phyloP scores from a whole-genome alignment of 2,797 vertebrate species.

The Lithobates sylvaticus region DNA sequence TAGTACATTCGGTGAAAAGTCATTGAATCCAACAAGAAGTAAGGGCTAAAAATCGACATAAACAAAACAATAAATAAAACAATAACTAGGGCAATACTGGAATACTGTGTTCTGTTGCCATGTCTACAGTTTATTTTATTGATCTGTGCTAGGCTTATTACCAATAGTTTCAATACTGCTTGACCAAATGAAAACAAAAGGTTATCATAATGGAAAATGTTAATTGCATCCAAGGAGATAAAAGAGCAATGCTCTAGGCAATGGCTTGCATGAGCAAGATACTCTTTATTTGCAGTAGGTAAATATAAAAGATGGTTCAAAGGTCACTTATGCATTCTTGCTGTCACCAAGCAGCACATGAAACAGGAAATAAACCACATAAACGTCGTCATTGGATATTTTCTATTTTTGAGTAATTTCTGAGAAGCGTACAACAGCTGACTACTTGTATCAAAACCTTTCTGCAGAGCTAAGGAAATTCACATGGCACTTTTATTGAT shows the following conservation, averaged over 20 bases:
- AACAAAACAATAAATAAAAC: no score
- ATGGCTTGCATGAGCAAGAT: conserved; percentile 8
- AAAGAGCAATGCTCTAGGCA: background rate
- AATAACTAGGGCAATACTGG: background rate
- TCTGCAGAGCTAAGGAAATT: background rate
- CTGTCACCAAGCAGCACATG: conserved; percentile 11
- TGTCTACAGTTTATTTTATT: conserved; percentile 29
- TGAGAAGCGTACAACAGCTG: background rate
- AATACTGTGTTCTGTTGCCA: conserved; percentile 16
- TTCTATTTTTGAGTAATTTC: background rate
- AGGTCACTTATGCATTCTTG: conserved; percentile 1
- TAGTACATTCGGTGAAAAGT: background rate
- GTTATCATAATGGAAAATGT: conserved; percentile 42
- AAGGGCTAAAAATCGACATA: background rate
- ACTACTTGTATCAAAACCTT: background rate
- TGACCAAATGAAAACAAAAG: conserved; percentile 16
- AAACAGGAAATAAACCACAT: background rate
- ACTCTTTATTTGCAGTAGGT: conserved; percentile 5
- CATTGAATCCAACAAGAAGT: background rate
- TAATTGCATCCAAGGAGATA: conserved; percentile 39
- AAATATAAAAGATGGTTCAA: conserved; percentile 7
- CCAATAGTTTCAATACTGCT: conserved; percentile 6
- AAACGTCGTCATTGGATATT: background rate
- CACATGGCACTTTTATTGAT: background rate
- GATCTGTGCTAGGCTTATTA: conserved; percentile 3